Percentiles rank a stretch among this genome's conserved stretches.
Evolutionary conservation across 2,113 vertebrate genomes (phyloP).

Genomic region (Odobenus rosmarus): DNA sequence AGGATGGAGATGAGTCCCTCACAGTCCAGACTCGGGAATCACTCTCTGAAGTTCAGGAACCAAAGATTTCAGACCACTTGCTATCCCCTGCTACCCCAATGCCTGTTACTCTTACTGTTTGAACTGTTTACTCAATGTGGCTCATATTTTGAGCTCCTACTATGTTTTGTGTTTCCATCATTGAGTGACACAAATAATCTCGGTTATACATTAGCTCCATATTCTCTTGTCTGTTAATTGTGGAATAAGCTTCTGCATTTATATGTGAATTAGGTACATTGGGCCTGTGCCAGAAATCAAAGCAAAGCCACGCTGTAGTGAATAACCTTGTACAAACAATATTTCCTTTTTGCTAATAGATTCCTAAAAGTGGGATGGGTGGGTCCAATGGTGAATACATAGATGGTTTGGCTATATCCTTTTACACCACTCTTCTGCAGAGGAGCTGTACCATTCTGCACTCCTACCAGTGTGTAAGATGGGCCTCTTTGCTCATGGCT

Average conservation of each 20-base stretch:
- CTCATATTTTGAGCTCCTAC: not conserved
- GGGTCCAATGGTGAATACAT: too few relatives aligned
- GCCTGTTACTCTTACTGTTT: not conserved
- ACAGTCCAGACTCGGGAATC: not conserved
- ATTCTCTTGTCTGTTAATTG: not conserved
- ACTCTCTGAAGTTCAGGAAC: not conserved
- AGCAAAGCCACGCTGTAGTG: not conserved
- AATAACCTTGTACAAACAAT: not conserved
- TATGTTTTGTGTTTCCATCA: not conserved
- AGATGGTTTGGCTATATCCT: too few relatives aligned
- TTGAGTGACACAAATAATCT: not conserved
- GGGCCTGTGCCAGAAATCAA: not conserved
- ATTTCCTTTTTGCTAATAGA: not conserved
- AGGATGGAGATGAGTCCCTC: not conserved
- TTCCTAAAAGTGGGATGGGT: not conserved
- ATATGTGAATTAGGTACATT: not conserved
- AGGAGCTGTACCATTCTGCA: not conserved
- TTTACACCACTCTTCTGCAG: not conserved
- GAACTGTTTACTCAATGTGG: not conserved
- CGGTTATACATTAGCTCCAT: not conserved
- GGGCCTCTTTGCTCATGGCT: not conserved
- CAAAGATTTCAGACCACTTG: not conserved
- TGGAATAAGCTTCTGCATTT: not conserved
- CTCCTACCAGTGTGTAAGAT: fast-evolving
- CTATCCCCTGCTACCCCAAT: not conserved